Conservation (phyloP, 2,113 vertebrate genomes). For the Lophura nycthemera region DNA sequence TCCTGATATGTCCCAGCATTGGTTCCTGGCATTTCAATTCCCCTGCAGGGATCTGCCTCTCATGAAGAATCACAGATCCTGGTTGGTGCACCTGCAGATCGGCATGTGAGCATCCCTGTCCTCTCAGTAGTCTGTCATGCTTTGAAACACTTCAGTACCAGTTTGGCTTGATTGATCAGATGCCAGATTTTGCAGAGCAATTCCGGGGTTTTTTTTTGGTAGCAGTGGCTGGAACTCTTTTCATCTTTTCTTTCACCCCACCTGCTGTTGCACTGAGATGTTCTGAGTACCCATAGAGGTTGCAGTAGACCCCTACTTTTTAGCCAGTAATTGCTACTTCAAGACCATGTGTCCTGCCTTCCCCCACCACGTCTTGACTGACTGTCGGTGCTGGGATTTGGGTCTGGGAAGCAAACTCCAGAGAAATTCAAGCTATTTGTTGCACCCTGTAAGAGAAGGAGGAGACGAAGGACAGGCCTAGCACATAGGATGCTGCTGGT, state of each 20-base stretch:
- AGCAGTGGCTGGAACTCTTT: background rate
- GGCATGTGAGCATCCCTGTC: background rate
- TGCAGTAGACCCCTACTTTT: background rate
- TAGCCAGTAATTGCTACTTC: background rate
- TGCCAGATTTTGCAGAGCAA: background rate
- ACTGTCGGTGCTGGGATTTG: background rate
- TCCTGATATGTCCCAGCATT: background rate
- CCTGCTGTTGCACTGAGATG: background rate
- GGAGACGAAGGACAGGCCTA: background rate
- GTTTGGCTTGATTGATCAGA: background rate
- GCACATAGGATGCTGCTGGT: background rate
- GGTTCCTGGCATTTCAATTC: background rate
- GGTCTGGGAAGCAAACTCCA: background rate
- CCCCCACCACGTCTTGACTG: rapidly evolving
- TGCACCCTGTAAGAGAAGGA: background rate
- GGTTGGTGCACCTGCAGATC: background rate
- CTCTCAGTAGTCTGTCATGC: background rate
- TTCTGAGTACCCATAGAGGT: too few relatives aligned
- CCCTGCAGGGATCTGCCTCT: background rate
- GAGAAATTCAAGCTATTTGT: background rate
- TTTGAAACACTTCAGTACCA: background rate
- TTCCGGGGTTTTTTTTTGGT: background rate
- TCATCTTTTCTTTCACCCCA: background rate
- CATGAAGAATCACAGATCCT: background rate
- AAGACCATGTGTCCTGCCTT: background rate